Percentiles rank a stretch among this genome's conserved stretches.
Conservation (phyloP, 35 echinoderm and acorn worm species). For the Apostichopus japonicus region DNA sequence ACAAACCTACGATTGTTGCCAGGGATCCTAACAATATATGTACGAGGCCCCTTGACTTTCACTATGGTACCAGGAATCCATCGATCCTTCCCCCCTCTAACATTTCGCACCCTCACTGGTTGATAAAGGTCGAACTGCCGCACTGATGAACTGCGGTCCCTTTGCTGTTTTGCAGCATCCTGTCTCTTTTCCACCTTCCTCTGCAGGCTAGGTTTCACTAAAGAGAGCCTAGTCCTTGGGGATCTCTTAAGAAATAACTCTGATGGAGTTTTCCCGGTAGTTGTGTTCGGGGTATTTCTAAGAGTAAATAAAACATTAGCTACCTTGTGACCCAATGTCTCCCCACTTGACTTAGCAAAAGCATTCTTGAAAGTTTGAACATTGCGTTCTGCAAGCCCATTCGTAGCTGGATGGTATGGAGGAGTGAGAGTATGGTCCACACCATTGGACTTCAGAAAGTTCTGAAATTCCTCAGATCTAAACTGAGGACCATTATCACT, state of each 20-base stretch:
- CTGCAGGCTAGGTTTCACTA: no score
- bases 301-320: background rate
- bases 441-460: no score
- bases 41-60: constrained; percentile 13
- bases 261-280: constrained; percentile 21
- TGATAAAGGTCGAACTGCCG: no score
- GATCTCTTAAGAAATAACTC: constrained; percentile 53
- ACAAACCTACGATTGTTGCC: constrained; percentile 56
- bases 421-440: constrained; percentile 22
- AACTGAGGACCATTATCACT: no score
- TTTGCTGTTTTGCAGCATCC: no score
- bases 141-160: no score
- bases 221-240: no score
- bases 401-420: constrained; percentile 40
- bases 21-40: constrained; percentile 42
- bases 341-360: background rate
- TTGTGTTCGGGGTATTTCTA: constrained; percentile 13
- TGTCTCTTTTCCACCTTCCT: no score
- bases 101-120: constrained; percentile 25
- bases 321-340: background rate
- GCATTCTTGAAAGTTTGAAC: constrained; percentile 40
- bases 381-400: constrained; percentile 22
- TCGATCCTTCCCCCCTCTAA: constrained; percentile 33
- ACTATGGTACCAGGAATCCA: constrained; percentile 46
- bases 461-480: no score